Conservation (phyloP, 2,797 vertebrate genomes). For the Anguilla pacifica region DNA sequence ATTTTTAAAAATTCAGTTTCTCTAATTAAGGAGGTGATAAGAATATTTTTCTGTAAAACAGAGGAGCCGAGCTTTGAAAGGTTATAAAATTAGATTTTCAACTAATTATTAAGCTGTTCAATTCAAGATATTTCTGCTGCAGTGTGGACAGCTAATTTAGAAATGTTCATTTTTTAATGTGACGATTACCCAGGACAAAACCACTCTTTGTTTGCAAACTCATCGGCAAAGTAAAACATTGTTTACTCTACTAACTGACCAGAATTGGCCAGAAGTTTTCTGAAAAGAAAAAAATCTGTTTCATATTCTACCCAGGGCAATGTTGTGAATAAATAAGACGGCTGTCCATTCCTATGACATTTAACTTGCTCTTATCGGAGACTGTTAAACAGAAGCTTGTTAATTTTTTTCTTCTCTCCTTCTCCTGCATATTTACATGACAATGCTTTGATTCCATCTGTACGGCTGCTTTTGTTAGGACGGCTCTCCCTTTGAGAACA, state of each 20-base stretch:
- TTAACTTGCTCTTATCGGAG: neutral
- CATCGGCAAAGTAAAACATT: neutral
- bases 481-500: too few species aligned
- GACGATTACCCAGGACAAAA: neutral
- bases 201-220: neutral
- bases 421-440: neutral
- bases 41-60: neutral
- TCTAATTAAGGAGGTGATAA: slow-evolving; percentile 52
- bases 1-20: slow-evolving; percentile 51
- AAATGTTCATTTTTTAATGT: neutral
- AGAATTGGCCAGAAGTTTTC: neutral
- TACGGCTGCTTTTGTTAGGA: neutral
- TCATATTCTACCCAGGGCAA: neutral
- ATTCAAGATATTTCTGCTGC: neutral
- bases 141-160: neutral
- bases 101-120: neutral
- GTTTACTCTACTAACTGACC: neutral
- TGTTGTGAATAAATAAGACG: neutral
- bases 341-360: neutral
- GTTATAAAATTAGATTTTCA: neutral
- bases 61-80: neutral
- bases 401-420: neutral
- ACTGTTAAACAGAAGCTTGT: neutral
- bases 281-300: neutral
- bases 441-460: neutral